These are phyloP conservation scores for Diabrotica undecimpunctata DNA, from an alignment of 1,140 invertebrate genomes.

Conservation along the genomic window DNA sequence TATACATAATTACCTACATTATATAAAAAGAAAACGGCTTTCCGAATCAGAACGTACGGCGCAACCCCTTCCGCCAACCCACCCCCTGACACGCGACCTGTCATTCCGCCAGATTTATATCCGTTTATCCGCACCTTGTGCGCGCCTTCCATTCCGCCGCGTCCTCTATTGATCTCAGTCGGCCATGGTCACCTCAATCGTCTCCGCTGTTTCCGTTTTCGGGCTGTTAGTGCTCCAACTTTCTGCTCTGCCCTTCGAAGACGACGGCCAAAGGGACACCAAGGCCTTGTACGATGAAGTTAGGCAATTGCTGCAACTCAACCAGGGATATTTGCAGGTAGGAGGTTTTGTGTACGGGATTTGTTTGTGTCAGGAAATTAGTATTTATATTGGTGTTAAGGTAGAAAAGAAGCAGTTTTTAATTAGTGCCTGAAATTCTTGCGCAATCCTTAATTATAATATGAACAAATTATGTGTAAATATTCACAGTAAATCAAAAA, in stretches of 20 bases:
- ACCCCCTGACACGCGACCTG: neutral
- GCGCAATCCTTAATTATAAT: too few species aligned
- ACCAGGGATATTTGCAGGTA: slow-evolving; percentile 11
- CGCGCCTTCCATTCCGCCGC: neutral
- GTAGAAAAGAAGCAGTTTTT: too few species aligned
- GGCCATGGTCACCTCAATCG: slow-evolving; percentile 27
- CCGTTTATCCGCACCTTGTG: neutral
- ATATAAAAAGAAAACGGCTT: too few species aligned
- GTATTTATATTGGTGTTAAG: too few species aligned
- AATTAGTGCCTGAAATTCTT: too few species aligned
- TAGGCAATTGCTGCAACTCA: slow-evolving; percentile 36
- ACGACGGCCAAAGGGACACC: slow-evolving; percentile 14
- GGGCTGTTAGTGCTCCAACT: slow-evolving; percentile 5
- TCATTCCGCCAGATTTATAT: neutral
- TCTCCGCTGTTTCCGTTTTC: slow-evolving; percentile 18
- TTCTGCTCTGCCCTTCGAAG: slow-evolving; percentile 23
- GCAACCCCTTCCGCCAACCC: neutral
- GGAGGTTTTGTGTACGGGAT: neutral
- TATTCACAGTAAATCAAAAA: too few species aligned
- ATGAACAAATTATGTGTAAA: too few species aligned
- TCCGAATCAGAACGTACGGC: neutral
- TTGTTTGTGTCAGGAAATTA: neutral
- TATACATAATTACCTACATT: too few species aligned
- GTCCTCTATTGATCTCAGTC: slow-evolving; percentile 20
- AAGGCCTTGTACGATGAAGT: slow-evolving; percentile 40